Evolutionary conservation across 1,140 invertebrate genomes (phyloP).

Genomic region (Charaxes varanes): DNA sequence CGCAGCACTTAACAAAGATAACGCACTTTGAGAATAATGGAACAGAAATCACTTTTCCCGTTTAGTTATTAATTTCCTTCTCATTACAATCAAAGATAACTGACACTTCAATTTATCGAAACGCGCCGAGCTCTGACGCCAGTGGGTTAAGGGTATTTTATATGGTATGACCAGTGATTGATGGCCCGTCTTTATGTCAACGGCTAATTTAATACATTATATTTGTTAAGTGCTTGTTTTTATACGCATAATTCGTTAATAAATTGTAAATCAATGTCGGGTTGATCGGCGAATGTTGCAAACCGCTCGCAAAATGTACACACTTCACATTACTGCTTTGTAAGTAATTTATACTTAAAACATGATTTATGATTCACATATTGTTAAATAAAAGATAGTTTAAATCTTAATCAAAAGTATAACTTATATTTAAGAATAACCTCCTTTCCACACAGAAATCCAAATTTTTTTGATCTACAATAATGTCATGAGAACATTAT

Average conservation of each 20-base stretch:
- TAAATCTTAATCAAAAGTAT: no score
- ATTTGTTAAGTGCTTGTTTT: slow-evolving; percentile 18
- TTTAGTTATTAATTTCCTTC: slow-evolving; percentile 31
- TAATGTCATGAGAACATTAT: no score
- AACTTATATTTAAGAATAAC: no score
- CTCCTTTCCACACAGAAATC: no score
- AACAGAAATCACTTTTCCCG: slow-evolving; percentile 14
- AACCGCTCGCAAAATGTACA: no score
- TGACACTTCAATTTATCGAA: slow-evolving; percentile 55
- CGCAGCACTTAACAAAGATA: slow-evolving; percentile 5
- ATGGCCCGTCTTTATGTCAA: slow-evolving; percentile 44
- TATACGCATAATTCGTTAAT: slow-evolving; percentile 11
- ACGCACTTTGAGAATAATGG: slow-evolving; percentile 11
- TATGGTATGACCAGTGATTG: slow-evolving; percentile 39
- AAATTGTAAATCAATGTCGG: slow-evolving; percentile 7
- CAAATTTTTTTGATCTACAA: no score
- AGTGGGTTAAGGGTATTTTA: slow-evolving; percentile 42
- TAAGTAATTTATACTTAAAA: no score
- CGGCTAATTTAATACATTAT: slow-evolving; percentile 44
- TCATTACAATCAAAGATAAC: slow-evolving; percentile 39
- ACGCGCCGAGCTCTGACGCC: slow-evolving; percentile 23
- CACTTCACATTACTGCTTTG: no score
- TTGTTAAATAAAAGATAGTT: no score
- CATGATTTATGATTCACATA: no score
- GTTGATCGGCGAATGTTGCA: no score